A percentile compares a stretch with the other conserved stretches of the same genome.
Evolutionary conservation across 2,797 vertebrate species (phyloP).

Genomic region (Rhinatrema bivittatum): DNA sequence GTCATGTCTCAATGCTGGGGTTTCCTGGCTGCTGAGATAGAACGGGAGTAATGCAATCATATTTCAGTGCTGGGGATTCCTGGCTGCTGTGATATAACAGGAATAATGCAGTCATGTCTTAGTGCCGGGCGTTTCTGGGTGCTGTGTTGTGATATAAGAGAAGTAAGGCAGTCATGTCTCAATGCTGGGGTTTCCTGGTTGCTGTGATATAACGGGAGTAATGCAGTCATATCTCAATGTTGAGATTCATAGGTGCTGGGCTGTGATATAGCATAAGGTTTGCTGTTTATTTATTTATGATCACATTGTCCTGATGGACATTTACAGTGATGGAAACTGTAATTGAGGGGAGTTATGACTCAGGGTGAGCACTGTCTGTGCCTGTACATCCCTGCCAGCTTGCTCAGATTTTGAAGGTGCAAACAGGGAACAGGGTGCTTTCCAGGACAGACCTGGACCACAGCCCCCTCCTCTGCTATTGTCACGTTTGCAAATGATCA

Average conservation of each 20-base stretch:
- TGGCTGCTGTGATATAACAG: no score
- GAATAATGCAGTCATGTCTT: background rate
- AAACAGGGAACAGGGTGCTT: no score
- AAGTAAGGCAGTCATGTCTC: background rate
- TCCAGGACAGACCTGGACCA: no score
- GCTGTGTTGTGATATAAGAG: background rate
- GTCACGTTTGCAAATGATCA: background rate
- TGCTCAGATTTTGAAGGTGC: no score
- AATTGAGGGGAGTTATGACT: background rate
- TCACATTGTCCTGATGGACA: background rate
- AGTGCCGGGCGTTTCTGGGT: background rate
- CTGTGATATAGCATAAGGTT: background rate
- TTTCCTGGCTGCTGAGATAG: no score
- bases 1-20: no score
- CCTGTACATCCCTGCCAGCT: background rate
- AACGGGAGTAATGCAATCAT: no score
- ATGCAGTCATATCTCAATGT: background rate
- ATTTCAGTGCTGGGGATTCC: background rate
- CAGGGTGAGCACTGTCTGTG: background rate
- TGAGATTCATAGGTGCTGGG: background rate
- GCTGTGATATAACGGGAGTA: background rate
- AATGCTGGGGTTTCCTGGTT: background rate
- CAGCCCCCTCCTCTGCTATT: background rate
- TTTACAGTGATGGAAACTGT: background rate
- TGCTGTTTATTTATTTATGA: background rate